Conservation (phyloP, 2,888 invertebrate species). For the Criorhina ranunculi region DNA sequence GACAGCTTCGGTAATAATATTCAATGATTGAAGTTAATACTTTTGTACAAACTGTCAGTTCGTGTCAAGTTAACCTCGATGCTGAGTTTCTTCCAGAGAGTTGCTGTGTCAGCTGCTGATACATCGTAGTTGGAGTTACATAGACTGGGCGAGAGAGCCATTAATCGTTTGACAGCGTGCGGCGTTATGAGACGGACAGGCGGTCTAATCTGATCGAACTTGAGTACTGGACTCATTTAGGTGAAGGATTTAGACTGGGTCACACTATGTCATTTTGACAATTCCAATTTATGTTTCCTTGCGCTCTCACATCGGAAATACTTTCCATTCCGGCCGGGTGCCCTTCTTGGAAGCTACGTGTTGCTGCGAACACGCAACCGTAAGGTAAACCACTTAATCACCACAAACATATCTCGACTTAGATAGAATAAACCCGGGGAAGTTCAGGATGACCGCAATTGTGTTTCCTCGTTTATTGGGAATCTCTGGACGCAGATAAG, state of each 20-base stretch:
- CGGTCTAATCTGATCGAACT: conserved; percentile 70
- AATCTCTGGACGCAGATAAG: conserved; percentile 54
- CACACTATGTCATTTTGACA: background rate
- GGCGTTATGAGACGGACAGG: conserved; percentile 70
- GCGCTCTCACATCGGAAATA: background rate
- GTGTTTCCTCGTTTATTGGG: conserved; percentile 50
- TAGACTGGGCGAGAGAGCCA: conserved; percentile 59
- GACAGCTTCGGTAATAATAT: conserved; percentile 79
- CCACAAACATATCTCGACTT: conserved; percentile 42
- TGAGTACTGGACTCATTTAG: conserved; percentile 55
- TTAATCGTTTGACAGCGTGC: conserved; percentile 71
- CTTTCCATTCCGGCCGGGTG: background rate
- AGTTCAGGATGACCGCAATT: conserved; percentile 53
- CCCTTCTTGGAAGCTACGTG: conserved; percentile 57
- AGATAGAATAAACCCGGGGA: conserved; percentile 40
- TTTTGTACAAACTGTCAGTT: conserved; percentile 79
- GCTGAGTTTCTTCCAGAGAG: conserved; percentile 65
- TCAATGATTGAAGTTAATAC: conserved; percentile 80
- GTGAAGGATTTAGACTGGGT: conserved; percentile 49
- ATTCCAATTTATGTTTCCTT: conserved; percentile 32
- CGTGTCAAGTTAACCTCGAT: conserved; percentile 78
- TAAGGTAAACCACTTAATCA: conserved; percentile 53
- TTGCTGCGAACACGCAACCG: conserved; percentile 19
- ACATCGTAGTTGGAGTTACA: conserved; percentile 24
- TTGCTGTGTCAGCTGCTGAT: conserved; percentile 56